Conservation (phyloP, 1,140 invertebrate species). For the Sweltsa coloradensis region DNA sequence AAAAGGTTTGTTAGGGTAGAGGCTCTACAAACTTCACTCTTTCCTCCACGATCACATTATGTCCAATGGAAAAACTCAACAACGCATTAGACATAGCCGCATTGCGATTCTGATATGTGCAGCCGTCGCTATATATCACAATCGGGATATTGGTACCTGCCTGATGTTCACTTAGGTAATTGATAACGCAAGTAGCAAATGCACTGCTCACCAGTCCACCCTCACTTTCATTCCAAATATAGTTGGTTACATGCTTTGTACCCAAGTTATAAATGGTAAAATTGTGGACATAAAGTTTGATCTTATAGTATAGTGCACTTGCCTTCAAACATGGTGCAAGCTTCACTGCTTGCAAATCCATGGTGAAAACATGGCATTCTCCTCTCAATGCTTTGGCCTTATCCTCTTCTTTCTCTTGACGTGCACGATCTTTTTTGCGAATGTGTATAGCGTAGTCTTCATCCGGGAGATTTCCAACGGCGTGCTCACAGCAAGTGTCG, state of each 20-base stretch:
- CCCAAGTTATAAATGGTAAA: constrained; percentile 20
- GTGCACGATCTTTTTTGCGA: constrained; percentile 14
- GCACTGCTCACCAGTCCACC: constrained; percentile 17
- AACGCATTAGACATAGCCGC: constrained; percentile 2
- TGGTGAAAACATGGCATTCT: constrained; percentile 8
- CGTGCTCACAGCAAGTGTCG: constrained; percentile 8
- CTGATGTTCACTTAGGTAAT: constrained; percentile 5
- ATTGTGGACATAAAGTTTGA: constrained; percentile 27
- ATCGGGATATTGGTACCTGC: constrained; percentile 4
- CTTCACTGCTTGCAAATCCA: constrained; percentile 24
- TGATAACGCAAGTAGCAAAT: constrained; percentile 16
- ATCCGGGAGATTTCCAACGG: not conserved
- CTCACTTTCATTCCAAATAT: constrained; percentile 21
- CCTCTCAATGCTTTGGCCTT: constrained; percentile 8
- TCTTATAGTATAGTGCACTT: constrained; percentile 27
- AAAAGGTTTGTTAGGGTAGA: too few species aligned
- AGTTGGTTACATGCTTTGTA: constrained; percentile 16
- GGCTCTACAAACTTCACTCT: too few species aligned
- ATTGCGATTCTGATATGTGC: constrained; percentile 7
- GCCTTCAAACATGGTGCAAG: constrained; percentile 23
- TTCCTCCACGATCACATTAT: too few species aligned
- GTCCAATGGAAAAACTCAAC: too few species aligned
- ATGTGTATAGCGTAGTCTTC: constrained; percentile 9
- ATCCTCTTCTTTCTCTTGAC: constrained; percentile 18
- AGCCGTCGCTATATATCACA: constrained; percentile 17